phyloP scores from a whole-genome alignment of 1,140 invertebrate genomes.

The Lutraria rhynchaena region DNA sequence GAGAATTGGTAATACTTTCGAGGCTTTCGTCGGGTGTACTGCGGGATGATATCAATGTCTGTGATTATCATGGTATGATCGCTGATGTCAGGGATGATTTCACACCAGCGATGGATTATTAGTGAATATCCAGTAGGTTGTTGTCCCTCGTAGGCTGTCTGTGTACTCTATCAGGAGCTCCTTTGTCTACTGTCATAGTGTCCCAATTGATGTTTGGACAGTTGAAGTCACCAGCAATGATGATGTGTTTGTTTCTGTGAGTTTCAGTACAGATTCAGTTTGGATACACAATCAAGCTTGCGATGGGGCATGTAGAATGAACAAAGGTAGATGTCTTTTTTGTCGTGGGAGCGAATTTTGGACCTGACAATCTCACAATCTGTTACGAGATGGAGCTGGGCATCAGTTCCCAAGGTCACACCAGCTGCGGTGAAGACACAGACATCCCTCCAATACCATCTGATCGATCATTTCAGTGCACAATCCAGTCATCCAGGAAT shows the following conservation, averaged over 20 bases:
- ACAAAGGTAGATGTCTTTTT: conserved; percentile 29
- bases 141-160: conserved; percentile 41
- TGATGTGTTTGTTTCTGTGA: conserved; percentile 36
- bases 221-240: conserved; percentile 50
- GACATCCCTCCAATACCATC: conserved; percentile 5
- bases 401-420: conserved; percentile 4
- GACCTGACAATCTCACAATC: conserved; percentile 44
- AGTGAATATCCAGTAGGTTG: conserved; percentile 41
- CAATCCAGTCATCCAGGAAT: conserved; percentile 27
- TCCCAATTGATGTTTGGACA: conserved; percentile 40
- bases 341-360: conserved; percentile 4
- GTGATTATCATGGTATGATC: conserved; percentile 46
- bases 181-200: conserved; percentile 1
- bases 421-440: conserved; percentile 32
- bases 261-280: conserved; percentile 30
- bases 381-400: conserved; percentile 12
- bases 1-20: neutral
- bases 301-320: conserved; percentile 47
- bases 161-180: conserved; percentile 43
- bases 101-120: conserved; percentile 40
- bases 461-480: conserved; percentile 35
- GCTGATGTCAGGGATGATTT: conserved; percentile 26
- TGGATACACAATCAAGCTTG: neutral
- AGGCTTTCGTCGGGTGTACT: conserved; percentile 3
- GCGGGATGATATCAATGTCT: conserved; percentile 12